These are phyloP conservation scores for Lates japonicus DNA, from an alignment of 2,797 vertebrate species.

Conservation along the genomic window DNA sequence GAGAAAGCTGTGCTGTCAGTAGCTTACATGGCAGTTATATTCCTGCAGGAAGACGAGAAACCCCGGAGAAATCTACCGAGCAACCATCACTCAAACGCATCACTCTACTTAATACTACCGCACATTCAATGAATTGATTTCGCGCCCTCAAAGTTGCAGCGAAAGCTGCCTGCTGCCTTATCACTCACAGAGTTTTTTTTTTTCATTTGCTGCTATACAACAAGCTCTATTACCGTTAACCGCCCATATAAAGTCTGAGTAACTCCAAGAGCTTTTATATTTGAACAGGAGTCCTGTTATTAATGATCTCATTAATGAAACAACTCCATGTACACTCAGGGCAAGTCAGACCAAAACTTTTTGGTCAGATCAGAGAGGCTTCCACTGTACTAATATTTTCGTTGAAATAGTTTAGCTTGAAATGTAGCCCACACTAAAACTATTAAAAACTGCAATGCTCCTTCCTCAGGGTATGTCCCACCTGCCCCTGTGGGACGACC, in stretches of 20 bases:
- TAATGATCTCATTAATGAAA: not conserved
- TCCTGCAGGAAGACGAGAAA: constrained; percentile 35
- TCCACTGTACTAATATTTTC: not conserved
- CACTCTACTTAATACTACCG: not conserved
- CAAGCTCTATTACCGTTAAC: no score
- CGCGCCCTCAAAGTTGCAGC: constrained; percentile 5
- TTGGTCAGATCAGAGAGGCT: not conserved
- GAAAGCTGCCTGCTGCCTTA: not conserved
- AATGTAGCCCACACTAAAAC: no score
- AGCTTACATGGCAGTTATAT: constrained; percentile 53
- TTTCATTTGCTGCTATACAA: not conserved
- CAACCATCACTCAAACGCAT: constrained; percentile 34
- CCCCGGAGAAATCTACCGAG: constrained; percentile 65
- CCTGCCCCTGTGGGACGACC: constrained; percentile 60
- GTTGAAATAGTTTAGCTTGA: not conserved
- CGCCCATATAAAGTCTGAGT: not conserved
- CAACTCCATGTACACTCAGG: not conserved
- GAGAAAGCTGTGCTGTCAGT: constrained; percentile 65
- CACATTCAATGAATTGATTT: constrained; percentile 31
- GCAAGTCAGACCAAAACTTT: not conserved
- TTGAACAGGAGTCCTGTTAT: not conserved
- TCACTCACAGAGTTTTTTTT: not conserved
- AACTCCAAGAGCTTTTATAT: not conserved
- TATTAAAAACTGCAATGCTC: no score
- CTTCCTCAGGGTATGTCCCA: not conserved